Evolutionary conservation across 2,888 invertebrate species (phyloP), one percentile per base, ranked within the genome.

Genomic region (Thymelicus sylvestris): DNA sequence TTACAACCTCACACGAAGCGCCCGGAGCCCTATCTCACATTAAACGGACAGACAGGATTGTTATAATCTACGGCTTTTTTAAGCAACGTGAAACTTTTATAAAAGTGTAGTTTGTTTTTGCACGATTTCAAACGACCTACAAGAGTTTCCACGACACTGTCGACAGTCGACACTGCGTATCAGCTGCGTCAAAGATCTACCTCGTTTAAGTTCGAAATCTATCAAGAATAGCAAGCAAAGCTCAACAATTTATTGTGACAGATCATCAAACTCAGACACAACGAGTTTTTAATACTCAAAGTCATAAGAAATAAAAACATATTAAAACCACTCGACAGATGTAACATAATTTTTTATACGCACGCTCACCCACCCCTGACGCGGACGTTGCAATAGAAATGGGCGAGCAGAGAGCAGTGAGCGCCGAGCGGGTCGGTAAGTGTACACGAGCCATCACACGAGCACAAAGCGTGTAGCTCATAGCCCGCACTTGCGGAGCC

Each of bases 401-500:
- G 78, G 19, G 57, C 31, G 57, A 55, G 24, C 31, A 31, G 31
- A 5, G 31, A 31, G 31, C 31, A 31, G 31, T 31, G 31, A 1
- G 24, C 24, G 3, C 24, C 3, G 24, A 24, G 31, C 31, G 5
- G 31, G 19, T 2, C 19, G 19, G 19, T 19, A 19, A 19, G 19
- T 19, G 19, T 19, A 19, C 19, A 19, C 5, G 31, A 31, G 31
- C 31, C 4, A 31, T 31, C 8, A 13, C 78, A 73, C 80, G 80
- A 80, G 79, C 79, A 78, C 87, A 87, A 77, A 80, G 79, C 79
- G 77, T 65, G 67, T 73, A 80, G 78, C 85, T 83, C 79, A 7
- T 13, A 2, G 31, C 31, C 85, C 80, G 85, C 84, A 87, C 88
- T 91, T 82, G 83, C 75, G 77, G 79, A 87, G 85, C 89, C 89